Percentiles rank a stretch among this genome's conserved stretches.
phyloP scores from a whole-genome alignment of 2,797 vertebrate genomes.

The Threskiornis aethiopicus region DNA sequence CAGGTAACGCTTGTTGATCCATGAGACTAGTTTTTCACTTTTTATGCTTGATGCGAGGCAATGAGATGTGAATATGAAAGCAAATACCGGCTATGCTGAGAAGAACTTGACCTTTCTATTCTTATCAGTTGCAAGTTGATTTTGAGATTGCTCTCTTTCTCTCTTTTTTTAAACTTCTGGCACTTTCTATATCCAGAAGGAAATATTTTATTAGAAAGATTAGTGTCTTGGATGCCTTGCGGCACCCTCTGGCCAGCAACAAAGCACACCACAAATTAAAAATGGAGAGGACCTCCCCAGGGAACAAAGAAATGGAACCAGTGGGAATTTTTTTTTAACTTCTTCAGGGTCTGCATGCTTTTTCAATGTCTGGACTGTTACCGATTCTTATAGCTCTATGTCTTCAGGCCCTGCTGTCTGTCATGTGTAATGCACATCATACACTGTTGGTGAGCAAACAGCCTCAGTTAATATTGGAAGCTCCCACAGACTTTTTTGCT shows the following conservation, averaged over 20 bases:
- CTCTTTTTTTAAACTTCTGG: neutral
- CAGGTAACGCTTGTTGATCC: neutral
- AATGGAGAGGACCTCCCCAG: neutral
- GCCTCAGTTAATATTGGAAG: neutral
- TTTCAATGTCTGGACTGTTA: slow-evolving; percentile 10
- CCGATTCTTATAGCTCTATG: neutral
- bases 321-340: neutral
- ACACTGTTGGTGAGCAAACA: neutral
- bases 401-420: slow-evolving; percentile 36
- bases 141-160: slow-evolving; percentile 25
- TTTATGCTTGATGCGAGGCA: slow-evolving; percentile 34
- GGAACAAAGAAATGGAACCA: slow-evolving; percentile 14
- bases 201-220: slow-evolving; percentile 50
- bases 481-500: neutral
- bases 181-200: slow-evolving; percentile 11
- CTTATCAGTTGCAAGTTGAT: slow-evolving; percentile 29
- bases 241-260: neutral
- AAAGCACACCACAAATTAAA: slow-evolving; percentile 47
- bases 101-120: slow-evolving; percentile 54
- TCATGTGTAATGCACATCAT: neutral
- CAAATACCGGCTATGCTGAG: neutral
- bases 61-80: slow-evolving; percentile 58
- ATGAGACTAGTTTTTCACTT: neutral
- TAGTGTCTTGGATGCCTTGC: neutral
- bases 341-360: neutral